Conservation (phyloP, 1,140 invertebrate genomes). For the Zophobas morio region DNA sequence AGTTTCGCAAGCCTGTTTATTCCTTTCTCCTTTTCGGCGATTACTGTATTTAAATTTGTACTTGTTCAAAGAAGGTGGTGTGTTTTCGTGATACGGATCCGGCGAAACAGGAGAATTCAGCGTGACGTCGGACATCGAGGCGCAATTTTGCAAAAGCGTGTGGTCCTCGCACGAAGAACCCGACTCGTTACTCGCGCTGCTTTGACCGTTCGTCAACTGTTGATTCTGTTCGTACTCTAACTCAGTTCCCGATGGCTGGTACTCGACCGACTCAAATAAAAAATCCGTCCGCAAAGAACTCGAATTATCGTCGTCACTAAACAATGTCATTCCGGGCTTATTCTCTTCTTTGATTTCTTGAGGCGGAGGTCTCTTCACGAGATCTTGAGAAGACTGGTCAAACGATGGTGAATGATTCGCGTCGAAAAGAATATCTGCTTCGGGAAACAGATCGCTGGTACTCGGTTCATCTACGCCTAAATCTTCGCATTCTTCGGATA, state of each 20-base stretch:
- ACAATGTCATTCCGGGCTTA: constrained; percentile 58
- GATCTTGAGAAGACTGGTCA: constrained; percentile 64
- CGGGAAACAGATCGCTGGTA: constrained; percentile 83
- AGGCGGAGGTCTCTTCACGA: constrained; percentile 51
- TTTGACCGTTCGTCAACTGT: constrained; percentile 60
- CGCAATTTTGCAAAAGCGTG: constrained; percentile 64
- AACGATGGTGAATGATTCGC: constrained; percentile 67
- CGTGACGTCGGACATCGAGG: constrained; percentile 66
- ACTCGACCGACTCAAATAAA: constrained; percentile 63
- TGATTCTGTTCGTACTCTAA: constrained; percentile 56
- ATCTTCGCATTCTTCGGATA: constrained; percentile 84
- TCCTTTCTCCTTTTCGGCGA: constrained; percentile 62
- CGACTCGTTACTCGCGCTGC: constrained; percentile 55
- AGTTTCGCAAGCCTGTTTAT: constrained; percentile 50
- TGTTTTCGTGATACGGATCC: constrained; percentile 58
- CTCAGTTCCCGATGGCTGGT: constrained; percentile 57
- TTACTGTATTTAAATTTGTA: constrained; percentile 67
- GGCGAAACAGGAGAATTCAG: constrained; percentile 64
- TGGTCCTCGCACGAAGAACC: constrained; percentile 64
- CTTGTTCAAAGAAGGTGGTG: constrained; percentile 61
- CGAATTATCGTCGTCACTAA: constrained; percentile 65
- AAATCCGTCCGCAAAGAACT: constrained; percentile 62
- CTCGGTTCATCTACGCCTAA: constrained; percentile 83
- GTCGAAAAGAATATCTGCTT: constrained; percentile 80
- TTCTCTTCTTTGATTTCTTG: constrained; percentile 51